Evolutionary conservation across 2,113 vertebrate genomes (phyloP).

Genomic region (Pampusana beccarii): DNA sequence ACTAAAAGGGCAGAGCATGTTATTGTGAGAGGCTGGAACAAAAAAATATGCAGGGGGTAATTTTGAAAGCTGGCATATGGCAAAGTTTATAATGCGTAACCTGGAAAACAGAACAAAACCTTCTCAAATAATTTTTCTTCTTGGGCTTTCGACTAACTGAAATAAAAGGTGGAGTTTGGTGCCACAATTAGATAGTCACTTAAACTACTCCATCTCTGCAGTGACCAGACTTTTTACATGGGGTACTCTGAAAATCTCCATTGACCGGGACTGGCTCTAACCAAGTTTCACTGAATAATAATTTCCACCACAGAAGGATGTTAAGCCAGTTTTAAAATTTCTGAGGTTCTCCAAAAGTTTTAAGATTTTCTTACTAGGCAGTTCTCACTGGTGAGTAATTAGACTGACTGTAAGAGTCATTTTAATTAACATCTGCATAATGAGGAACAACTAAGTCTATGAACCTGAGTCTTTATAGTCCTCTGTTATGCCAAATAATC

Average conservation of each 20-base stretch:
- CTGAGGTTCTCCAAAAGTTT: background rate
- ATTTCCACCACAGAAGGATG: background rate
- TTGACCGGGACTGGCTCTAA: background rate
- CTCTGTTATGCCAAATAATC: background rate
- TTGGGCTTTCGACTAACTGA: background rate
- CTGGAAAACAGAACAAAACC: background rate
- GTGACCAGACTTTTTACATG: background rate
- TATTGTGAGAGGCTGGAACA: background rate
- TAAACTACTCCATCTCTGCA: background rate
- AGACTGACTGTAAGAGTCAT: background rate
- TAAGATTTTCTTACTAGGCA: background rate
- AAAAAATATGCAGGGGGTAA: background rate
- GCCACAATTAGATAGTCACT: background rate
- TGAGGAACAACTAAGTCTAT: background rate
- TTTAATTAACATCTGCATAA: background rate
- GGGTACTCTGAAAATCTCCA: background rate
- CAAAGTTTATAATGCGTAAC: background rate
- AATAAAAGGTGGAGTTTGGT: background rate
- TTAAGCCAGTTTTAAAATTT: background rate
- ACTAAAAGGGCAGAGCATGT: background rate
- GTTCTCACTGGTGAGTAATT: background rate
- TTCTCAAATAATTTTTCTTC: background rate
- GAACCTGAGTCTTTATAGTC: background rate
- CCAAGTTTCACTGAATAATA: background rate
- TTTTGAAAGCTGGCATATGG: background rate